A percentile compares a stretch with the other conserved stretches of the same genome.
Conservation (phyloP, 1,140 invertebrate genomes). For the Drosophila biarmipes region DNA sequence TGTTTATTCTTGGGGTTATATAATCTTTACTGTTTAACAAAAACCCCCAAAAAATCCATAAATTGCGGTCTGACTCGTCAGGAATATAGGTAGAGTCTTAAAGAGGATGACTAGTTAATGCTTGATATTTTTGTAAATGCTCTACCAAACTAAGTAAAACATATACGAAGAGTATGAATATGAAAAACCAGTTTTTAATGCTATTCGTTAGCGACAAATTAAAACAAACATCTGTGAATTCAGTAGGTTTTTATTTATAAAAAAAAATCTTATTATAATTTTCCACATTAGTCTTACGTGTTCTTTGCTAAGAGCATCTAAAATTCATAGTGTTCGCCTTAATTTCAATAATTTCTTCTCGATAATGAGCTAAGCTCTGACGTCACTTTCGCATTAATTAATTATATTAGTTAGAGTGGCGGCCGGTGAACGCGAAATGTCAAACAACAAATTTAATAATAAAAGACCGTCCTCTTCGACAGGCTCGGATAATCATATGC, state of each 20-base stretch:
- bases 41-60: constrained; percentile 22
- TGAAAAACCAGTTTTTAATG: not conserved
- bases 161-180: not conserved
- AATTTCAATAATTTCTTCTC: constrained; percentile 20
- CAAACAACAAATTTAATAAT: constrained; percentile 64
- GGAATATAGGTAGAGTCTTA: constrained; percentile 7
- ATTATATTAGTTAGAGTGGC: constrained; percentile 34
- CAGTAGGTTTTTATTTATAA: not conserved
- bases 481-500: constrained; percentile 42
- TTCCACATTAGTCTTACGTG: not conserved
- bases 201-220: not conserved
- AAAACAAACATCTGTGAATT: not conserved
- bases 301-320: constrained; percentile 1
- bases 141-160: not conserved
- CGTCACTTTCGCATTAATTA: constrained; percentile 56
- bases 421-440: constrained; percentile 55
- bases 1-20: constrained; percentile 13
- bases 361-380: constrained; percentile 50
- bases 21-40: constrained; percentile 3
- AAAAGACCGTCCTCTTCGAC: constrained; percentile 17
- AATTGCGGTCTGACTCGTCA: constrained; percentile 5
- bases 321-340: not conserved
- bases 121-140: constrained; percentile 8
- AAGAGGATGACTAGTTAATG: not conserved
- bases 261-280: not conserved